Conservation (phyloP, 1,140 invertebrate genomes). For the Drosophila baimaii region DNA sequence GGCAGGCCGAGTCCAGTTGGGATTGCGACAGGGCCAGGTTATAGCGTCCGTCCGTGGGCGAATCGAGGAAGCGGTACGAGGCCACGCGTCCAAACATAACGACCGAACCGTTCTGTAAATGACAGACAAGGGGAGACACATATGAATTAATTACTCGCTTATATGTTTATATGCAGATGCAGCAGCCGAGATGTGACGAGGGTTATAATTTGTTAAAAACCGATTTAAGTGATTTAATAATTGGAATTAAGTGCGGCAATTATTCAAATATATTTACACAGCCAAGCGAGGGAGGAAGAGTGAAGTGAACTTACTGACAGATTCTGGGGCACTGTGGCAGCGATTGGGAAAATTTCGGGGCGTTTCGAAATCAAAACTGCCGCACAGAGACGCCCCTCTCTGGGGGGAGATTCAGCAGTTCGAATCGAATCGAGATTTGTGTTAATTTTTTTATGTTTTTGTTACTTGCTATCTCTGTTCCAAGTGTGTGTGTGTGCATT, state of each 20-base stretch:
- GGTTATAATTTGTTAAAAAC: slow-evolving; percentile 37
- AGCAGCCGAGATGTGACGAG: slow-evolving; percentile 21
- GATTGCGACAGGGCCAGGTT: slow-evolving; percentile 87
- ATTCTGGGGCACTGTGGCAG: slow-evolving; percentile 51
- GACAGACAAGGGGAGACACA: slow-evolving; percentile 5
- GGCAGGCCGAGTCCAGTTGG: slow-evolving; percentile 90
- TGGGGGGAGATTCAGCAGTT: slow-evolving; percentile 26
- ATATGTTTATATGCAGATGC: neutral
- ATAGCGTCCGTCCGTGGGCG: slow-evolving; percentile 92
- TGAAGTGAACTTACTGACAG: slow-evolving; percentile 41
- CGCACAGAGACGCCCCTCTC: slow-evolving; percentile 62
- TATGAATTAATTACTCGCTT: slow-evolving; percentile 31
- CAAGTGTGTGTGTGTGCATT: neutral
- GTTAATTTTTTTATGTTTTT: slow-evolving; percentile 31
- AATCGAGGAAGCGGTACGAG: slow-evolving; percentile 97
- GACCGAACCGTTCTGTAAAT: slow-evolving; percentile 90
- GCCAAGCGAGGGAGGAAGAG: neutral
- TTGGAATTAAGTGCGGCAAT: slow-evolving; percentile 45
- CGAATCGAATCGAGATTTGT: slow-evolving; percentile 11
- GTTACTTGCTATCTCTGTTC: slow-evolving; percentile 19
- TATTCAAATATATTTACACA: slow-evolving; percentile 43
- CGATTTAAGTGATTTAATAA: slow-evolving; percentile 46
- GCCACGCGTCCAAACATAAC: slow-evolving; percentile 96
- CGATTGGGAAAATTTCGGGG: slow-evolving; percentile 62
- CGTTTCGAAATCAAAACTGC: slow-evolving; percentile 67